Evolutionary conservation across 2,888 invertebrate species (phyloP).

Genomic region (Polymixis lichenea): DNA sequence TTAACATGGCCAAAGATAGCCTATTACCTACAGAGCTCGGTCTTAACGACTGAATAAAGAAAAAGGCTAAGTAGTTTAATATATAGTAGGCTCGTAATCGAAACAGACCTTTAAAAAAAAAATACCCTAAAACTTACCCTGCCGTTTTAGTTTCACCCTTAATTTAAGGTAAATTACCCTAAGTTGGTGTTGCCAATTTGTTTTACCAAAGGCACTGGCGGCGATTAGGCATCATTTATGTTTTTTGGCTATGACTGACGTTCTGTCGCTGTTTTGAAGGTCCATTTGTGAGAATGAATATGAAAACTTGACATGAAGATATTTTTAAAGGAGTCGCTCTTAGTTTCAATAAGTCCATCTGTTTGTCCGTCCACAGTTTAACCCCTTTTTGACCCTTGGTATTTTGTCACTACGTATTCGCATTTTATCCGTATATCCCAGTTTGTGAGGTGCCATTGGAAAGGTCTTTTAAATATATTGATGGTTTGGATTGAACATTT

Average conservation of each 20-base stretch:
- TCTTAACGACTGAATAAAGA: too few relatives aligned
- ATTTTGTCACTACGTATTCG: too few relatives aligned
- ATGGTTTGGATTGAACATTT: background rate
- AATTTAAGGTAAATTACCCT: too few relatives aligned
- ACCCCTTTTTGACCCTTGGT: too few relatives aligned
- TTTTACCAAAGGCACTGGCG: background rate
- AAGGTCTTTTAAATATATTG: background rate
- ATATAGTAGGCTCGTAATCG: too few relatives aligned
- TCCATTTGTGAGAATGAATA: background rate
- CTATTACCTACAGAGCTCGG: too few relatives aligned
- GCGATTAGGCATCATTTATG: background rate
- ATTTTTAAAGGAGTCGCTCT: background rate
- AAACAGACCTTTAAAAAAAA: too few relatives aligned
- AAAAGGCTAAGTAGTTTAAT: too few relatives aligned
- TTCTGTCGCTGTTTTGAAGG: background rate
- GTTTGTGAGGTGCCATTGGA: background rate
- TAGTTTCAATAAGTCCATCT: background rate
- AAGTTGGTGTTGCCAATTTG: constrained; percentile 2
- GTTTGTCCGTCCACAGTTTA: too few relatives aligned
- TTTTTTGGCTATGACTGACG: background rate
- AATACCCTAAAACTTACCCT: too few relatives aligned
- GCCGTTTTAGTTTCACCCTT: too few relatives aligned
- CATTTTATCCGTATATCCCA: background rate
- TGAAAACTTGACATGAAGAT: background rate
- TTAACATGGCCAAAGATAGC: too few relatives aligned